These are phyloP conservation scores for Euura lappo DNA, from an alignment of 1,140 invertebrate species.

Conservation along the genomic window DNA sequence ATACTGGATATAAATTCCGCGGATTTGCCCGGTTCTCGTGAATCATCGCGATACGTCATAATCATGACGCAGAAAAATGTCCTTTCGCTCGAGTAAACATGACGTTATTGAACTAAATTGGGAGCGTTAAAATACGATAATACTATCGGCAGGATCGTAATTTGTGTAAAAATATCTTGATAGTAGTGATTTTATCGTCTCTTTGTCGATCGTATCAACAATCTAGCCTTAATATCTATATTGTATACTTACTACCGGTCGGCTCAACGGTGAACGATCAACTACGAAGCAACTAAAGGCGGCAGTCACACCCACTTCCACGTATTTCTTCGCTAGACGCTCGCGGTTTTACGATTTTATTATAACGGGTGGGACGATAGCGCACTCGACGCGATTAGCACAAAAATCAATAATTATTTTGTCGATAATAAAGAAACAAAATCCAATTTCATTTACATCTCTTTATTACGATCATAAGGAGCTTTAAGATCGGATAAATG, in stretches of 20 bases:
- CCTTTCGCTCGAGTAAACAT: background rate
- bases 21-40: background rate
- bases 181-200: too few relatives aligned
- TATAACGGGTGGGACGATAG: background rate
- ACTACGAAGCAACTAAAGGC: background rate
- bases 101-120: too few relatives aligned
- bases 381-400: background rate
- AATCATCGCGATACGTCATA: background rate
- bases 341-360: background rate
- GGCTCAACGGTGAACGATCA: conserved; percentile 20
- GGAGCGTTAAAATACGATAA: too few relatives aligned
- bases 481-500: too few relatives aligned
- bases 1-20: background rate
- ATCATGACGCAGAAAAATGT: background rate
- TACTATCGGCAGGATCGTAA: too few relatives aligned
- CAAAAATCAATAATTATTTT: background rate
- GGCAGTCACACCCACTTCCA: conserved; percentile 31
- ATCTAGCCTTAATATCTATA: background rate
- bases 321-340: background rate
- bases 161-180: too few relatives aligned
- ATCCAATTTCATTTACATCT: too few relatives aligned
- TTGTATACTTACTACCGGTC: conserved; percentile 14
- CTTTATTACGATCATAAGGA: too few relatives aligned
- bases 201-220: background rate
- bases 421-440: background rate